phyloP scores from a whole-genome alignment of 2,888 invertebrate species.

The Ceramica pisi region DNA sequence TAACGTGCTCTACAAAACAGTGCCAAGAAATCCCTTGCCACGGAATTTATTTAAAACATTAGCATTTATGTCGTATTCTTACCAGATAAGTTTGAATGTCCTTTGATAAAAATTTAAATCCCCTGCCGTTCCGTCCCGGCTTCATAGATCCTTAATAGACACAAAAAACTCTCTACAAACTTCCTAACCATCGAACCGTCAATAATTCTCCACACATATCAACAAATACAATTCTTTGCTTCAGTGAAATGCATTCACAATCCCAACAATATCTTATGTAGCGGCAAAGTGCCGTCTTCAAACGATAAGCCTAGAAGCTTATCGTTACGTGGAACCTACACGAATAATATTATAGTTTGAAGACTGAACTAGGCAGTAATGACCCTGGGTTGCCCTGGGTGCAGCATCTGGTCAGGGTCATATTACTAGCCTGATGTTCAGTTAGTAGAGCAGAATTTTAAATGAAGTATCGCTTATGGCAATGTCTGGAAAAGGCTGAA shows the following conservation, averaged over 20 bases:
- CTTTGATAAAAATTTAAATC: no score
- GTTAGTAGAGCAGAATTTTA: conserved; percentile 2
- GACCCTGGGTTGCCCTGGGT: not conserved
- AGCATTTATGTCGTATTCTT: no score
- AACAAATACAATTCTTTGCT: conserved; percentile 41
- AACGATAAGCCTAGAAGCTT: conserved; percentile 39
- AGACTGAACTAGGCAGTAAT: not conserved
- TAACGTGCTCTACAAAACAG: no score
- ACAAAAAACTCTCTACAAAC: not conserved
- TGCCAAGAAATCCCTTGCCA: no score
- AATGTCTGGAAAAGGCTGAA: not conserved
- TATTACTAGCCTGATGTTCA: not conserved
- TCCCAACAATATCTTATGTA: conserved; percentile 21
- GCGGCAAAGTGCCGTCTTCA: conserved; percentile 22
- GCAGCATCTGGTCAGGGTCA: not conserved
- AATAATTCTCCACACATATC: conserved; percentile 18
- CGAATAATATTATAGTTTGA: conserved; percentile 31
- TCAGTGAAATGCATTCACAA: conserved; percentile 27
- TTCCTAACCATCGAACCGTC: not conserved
- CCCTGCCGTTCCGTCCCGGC: no score
- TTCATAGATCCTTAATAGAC: no score
- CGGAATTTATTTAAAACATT: no score
- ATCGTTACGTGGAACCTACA: conserved; percentile 18
- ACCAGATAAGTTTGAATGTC: no score
- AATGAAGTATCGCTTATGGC: not conserved